phyloP scores from a whole-genome alignment of 2,113 vertebrate genomes.

The Syngnathus scovelli region DNA sequence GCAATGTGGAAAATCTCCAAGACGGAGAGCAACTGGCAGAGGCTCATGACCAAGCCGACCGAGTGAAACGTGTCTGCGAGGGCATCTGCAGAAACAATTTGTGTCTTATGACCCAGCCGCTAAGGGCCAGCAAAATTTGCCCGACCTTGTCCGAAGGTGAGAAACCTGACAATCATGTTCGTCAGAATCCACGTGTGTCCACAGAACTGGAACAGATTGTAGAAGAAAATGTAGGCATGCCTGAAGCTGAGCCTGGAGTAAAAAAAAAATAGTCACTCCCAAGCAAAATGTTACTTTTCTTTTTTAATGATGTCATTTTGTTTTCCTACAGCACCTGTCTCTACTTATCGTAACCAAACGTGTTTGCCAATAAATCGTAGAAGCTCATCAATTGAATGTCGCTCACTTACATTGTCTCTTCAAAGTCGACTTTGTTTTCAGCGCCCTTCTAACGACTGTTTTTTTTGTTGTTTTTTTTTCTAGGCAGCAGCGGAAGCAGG shows the following conservation, averaged over 20 bases:
- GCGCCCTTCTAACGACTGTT: not conserved
- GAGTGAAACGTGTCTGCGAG: constrained; percentile 87
- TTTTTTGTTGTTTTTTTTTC: not conserved
- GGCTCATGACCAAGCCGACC: constrained; percentile 83
- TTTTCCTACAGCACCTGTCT: not conserved
- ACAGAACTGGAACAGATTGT: constrained; percentile 92
- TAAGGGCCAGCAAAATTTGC: not conserved
- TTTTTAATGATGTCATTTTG: not conserved
- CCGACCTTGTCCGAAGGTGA: constrained; percentile 89
- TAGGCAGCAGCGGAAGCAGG: not conserved
- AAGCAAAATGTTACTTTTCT: not conserved
- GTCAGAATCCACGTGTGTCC: constrained; percentile 94
- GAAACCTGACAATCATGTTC: constrained; percentile 84
- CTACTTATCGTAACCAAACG: not conserved
- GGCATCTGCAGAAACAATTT: constrained; percentile 37
- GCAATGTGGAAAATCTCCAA: constrained; percentile 87
- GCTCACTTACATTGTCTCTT: not conserved
- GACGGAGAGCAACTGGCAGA: constrained; percentile 82
- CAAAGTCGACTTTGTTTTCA: not conserved
- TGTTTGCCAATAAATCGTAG: not conserved
- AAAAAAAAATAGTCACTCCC: constrained; percentile 12
- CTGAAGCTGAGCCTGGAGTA: constrained; percentile 72
- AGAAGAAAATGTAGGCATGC: constrained; percentile 77
- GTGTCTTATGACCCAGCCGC: not conserved
- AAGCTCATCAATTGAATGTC: not conserved